phyloP scores from a whole-genome alignment of 1,140 invertebrate species.

The Bombus balteatus region DNA sequence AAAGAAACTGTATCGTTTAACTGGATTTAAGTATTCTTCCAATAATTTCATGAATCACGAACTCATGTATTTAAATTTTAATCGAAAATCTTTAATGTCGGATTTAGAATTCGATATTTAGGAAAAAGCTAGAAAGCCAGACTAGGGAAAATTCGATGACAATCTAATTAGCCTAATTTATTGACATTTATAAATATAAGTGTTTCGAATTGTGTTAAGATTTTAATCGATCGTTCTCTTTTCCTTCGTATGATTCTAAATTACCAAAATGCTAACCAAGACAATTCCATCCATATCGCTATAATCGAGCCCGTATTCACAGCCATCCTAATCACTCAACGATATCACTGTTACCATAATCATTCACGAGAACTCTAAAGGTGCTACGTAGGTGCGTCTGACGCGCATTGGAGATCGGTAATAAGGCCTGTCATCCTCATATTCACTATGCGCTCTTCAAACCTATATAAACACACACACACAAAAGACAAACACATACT shows the following conservation, averaged over 20 bases:
- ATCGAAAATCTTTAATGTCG: background rate
- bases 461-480: background rate
- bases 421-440: constrained; percentile 38
- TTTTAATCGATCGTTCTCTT: background rate
- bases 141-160: background rate
- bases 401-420: constrained; percentile 7
- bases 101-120: background rate
- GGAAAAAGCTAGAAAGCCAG: background rate
- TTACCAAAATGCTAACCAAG: background rate
- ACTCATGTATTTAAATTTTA: background rate
- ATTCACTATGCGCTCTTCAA: constrained; percentile 18
- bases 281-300: background rate
- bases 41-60: background rate
- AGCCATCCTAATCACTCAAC: background rate
- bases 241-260: background rate
- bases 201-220: background rate
- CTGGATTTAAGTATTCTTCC: background rate
- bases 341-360: constrained; percentile 18
- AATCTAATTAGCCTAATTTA: background rate
- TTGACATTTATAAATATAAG: background rate
- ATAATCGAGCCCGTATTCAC: background rate
- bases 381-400: constrained; percentile 51
- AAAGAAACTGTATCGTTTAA: background rate
- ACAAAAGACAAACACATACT: background rate
- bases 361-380: constrained; percentile 52